Evolutionary conservation across 2,888 invertebrate species (phyloP).

Genomic region (Ophion costatus): DNA sequence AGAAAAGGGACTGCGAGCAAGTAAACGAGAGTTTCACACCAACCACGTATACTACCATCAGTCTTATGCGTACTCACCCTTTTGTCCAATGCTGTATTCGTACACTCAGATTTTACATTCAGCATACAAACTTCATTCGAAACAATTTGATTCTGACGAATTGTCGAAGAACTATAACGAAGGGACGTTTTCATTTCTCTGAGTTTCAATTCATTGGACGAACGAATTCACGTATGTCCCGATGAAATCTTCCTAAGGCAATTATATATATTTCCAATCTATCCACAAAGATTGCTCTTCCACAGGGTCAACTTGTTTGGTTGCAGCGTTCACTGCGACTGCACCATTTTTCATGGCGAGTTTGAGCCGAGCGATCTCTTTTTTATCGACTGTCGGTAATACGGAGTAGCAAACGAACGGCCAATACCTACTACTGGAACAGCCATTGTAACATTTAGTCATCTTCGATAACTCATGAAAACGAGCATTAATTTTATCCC

Average conservation of each 20-base stretch:
- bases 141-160: background rate
- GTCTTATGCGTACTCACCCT: constrained; percentile 3
- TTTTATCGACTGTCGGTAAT: constrained; percentile 10
- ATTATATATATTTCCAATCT: too few species aligned
- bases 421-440: constrained; percentile 45
- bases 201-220: too few species aligned
- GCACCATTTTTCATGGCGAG: background rate
- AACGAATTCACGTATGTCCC: too few species aligned
- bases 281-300: too few species aligned
- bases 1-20: constrained; percentile 52
- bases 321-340: too few species aligned
- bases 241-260: too few species aligned
- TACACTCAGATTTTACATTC: background rate
- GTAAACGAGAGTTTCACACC: constrained; percentile 62
- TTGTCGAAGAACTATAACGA: background rate
- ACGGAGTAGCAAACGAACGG: constrained; percentile 23
- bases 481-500: constrained; percentile 59
- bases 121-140: background rate
- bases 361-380: background rate
- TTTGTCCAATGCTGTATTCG: background rate
- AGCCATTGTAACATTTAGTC: constrained; percentile 65
- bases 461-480: constrained; percentile 64
- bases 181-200: too few species aligned
- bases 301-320: background rate
- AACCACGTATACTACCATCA: constrained; percentile 23